Evolutionary conservation across 2,113 vertebrate species (phyloP).

Genomic region (Lethenteron camtschaticum): DNA sequence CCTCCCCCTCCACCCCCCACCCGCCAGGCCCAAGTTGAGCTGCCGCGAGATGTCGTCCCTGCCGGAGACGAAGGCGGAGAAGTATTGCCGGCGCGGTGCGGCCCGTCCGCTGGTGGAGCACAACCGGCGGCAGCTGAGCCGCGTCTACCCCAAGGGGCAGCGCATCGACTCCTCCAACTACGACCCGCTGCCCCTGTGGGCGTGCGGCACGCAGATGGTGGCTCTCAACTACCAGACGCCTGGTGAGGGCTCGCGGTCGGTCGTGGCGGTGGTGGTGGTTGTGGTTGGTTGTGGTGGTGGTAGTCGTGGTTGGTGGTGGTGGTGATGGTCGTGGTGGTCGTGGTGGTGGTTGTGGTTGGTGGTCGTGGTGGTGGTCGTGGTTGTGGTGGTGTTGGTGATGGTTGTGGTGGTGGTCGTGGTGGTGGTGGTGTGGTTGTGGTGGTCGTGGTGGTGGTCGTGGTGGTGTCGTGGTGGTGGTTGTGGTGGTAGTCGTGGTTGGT

Average conservation of each 20-base stretch:
- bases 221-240: constrained; percentile 97
- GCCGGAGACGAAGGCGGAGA: constrained; percentile 89
- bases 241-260: constrained; percentile 23
- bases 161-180: constrained; percentile 95
- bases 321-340: too few species aligned
- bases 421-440: too few species aligned
- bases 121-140: constrained; percentile 81
- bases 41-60: constrained; percentile 97
- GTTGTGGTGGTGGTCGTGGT: too few species aligned
- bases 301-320: too few species aligned
- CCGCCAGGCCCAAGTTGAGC: constrained; percentile 70
- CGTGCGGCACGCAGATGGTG: constrained; percentile 87
- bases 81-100: constrained; percentile 80
- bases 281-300: too few species aligned
- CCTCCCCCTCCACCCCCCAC: constrained; percentile 5
- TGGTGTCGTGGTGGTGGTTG: too few species aligned
- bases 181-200: constrained; percentile 93
- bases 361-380: too few species aligned
- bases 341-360: too few species aligned
- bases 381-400: too few species aligned
- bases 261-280: too few species aligned
- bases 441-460: too few species aligned
- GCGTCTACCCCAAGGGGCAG: constrained; percentile 92
- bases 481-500: too few species aligned
- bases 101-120: constrained; percentile 96